Evolutionary conservation across 2,888 invertebrate genomes (phyloP).

Genomic region (Scelioninae gen. 2): DNA sequence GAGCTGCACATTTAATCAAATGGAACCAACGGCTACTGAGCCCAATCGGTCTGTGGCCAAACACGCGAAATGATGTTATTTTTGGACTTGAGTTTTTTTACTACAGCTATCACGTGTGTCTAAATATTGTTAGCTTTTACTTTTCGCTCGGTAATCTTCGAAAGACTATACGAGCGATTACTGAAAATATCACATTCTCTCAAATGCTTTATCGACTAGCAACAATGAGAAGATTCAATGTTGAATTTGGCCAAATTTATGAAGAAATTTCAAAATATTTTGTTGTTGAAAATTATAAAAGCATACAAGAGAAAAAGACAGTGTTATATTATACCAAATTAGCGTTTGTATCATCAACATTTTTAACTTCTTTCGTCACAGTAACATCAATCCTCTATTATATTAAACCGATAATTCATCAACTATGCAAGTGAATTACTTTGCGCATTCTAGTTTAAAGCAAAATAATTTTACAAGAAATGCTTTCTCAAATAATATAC

Average conservation of each 20-base stretch:
- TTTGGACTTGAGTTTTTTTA: constrained; percentile 14
- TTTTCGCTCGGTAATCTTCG: constrained; percentile 25
- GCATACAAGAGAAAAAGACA: constrained; percentile 1
- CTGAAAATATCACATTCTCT: constrained; percentile 26
- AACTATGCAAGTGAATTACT: constrained; percentile 32
- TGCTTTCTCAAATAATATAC: no score
- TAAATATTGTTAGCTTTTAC: constrained; percentile 21
- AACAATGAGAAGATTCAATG: constrained; percentile 22
- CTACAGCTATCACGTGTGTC: constrained; percentile 2
- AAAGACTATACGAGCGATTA: constrained; percentile 10
- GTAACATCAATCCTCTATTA: constrained; percentile 7
- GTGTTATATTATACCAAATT: constrained; percentile 12
- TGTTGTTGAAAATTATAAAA: constrained; percentile 2
- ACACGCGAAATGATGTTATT: constrained; percentile 2
- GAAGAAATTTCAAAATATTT: constrained; percentile 12
- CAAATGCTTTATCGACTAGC: constrained; percentile 26
- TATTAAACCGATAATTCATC: constrained; percentile 25
- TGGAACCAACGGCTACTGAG: constrained; percentile 10
- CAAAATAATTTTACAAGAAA: no score
- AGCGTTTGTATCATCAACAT: not conserved
- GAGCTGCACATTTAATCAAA: constrained; percentile 12
- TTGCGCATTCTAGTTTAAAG: no score
- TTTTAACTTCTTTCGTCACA: not conserved
- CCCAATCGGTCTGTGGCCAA: constrained; percentile 25
- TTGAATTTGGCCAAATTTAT: constrained; percentile 21